These are phyloP conservation scores for Drosophila gaucha DNA, from an alignment of 2,888 invertebrate genomes.

Conservation along the genomic window DNA sequence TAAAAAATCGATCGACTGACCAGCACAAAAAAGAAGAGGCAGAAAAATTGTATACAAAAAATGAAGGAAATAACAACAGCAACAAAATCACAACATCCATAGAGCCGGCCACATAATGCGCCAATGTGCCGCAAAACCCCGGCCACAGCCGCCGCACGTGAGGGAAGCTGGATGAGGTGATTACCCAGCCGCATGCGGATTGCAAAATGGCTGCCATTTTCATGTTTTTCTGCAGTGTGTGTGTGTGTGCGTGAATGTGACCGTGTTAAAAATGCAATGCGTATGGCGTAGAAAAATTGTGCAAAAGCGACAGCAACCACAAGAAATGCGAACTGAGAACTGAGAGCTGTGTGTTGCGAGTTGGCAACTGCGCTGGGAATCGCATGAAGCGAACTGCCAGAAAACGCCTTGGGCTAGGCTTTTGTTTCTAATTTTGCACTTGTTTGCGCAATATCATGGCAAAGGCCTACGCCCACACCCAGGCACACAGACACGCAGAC, in stretches of 20 bases:
- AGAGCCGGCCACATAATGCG: constrained; percentile 59
- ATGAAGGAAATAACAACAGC: not conserved
- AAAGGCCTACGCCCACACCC: constrained; percentile 52
- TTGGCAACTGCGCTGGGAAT: constrained; percentile 8
- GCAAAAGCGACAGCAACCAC: constrained; percentile 12
- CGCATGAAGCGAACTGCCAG: constrained; percentile 33
- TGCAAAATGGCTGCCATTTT: constrained; percentile 78
- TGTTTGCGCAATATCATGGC: constrained; percentile 66
- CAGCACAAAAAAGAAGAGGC: constrained; percentile 14
- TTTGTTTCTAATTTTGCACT: constrained; percentile 80
- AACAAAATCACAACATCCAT: constrained; percentile 54
- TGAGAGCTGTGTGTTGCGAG: constrained; percentile 4
- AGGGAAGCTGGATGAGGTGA: constrained; percentile 63
- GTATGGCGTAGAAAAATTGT: constrained; percentile 32
- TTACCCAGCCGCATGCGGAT: constrained; percentile 78
- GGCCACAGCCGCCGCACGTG: constrained; percentile 68
- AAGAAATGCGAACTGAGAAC: constrained; percentile 31
- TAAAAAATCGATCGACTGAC: constrained; percentile 73
- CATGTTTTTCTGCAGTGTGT: constrained; percentile 43
- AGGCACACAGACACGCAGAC: not conserved
- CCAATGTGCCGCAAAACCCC: constrained; percentile 67
- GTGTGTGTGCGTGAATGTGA: constrained; percentile 11
- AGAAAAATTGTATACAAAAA: constrained; percentile 6
- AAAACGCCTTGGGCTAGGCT: constrained; percentile 63
- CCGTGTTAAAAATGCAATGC: constrained; percentile 66